Evolutionary conservation across 2,888 invertebrate genomes (phyloP), one percentile per base, ranked within the genome.

Genomic region (Acronicta leporina): DNA sequence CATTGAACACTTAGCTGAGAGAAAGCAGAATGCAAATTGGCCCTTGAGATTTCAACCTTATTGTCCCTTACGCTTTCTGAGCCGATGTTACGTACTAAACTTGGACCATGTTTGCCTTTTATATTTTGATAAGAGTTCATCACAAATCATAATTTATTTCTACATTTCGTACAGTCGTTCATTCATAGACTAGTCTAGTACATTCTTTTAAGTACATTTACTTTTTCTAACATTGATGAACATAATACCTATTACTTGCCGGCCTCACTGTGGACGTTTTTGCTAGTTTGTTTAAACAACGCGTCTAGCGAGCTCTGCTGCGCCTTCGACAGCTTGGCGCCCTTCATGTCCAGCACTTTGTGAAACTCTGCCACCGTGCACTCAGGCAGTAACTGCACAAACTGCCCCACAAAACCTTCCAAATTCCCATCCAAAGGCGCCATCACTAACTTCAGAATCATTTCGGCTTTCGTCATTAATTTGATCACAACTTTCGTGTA

Each of bases 401-500:
- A 99, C 85, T 99, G 99, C 46, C 97, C 97, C 0, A 98, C 97
- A 83, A 99, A 97, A 0, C 96, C 96, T 45, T 97, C 96, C 0
- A 96, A 91, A 6, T 88, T 86, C 0, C 87, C 87, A 73, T 98
- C 98, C 15, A 97, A 94, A 0, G 99, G 98, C 0, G 99, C 97
- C 99, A 99, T 99, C 0, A 99, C 98, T 33, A 99, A 96, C 94
- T 99, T 99, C n/a, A 99, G 94, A 41, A 99, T 97, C 98, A 99
- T 99, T 90, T 99, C 99, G 0, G 99, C 99, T 83, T 98, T 98
- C 0, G 98, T 98, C 99, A 99, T 99, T 38, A 99, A 96, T 92
- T 97, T 97, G 0, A 97, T 96, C 0, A 98, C 98, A 0, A 97
- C 97, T 85, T 97, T 97, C 0, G 97, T 96, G 71, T 96, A 98